A percentile compares a stretch with the other conserved stretches of the same genome.
Conservation (phyloP, 2,797 vertebrate species). For the Oryzias dopingdopingensis region DNA sequence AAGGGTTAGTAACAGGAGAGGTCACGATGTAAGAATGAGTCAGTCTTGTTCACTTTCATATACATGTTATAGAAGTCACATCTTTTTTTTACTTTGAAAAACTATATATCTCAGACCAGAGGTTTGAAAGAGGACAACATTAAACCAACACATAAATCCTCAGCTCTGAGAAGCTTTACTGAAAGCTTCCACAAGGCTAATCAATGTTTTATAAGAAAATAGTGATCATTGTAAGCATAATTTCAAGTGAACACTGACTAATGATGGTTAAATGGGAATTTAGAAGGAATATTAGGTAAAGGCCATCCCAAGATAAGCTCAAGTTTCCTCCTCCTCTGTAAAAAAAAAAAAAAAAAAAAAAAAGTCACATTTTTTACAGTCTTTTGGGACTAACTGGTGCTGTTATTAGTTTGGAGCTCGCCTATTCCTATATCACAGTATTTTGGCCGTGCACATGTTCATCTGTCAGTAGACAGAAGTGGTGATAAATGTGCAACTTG, state of each 20-base stretch:
- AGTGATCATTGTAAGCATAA: too few species aligned
- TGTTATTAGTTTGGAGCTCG: slow-evolving; percentile 40
- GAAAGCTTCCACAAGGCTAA: too few species aligned
- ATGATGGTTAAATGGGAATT: too few species aligned
- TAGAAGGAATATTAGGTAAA: too few species aligned
- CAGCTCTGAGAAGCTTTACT: too few species aligned
- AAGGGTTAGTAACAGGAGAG: slow-evolving; percentile 5
- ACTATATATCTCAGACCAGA: too few species aligned
- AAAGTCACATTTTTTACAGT: slow-evolving; percentile 13
- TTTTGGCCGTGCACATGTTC: slow-evolving; percentile 41
- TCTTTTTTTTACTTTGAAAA: too few species aligned
- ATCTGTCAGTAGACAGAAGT: slow-evolving; percentile 40
- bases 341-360: slow-evolving; percentile 39
- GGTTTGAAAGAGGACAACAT: too few species aligned
- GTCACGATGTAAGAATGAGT: slow-evolving; percentile 22
- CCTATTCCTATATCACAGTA: slow-evolving; percentile 31
- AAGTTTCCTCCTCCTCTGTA: slow-evolving; percentile 3
- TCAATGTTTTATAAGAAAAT: too few species aligned
- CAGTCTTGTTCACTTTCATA: background rate
- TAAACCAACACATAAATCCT: too few species aligned
- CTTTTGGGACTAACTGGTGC: slow-evolving; percentile 49
- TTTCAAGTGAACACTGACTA: too few species aligned
- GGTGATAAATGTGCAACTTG: slow-evolving; percentile 70
- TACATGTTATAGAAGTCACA: background rate
- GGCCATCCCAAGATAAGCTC: background rate